phyloP scores from a whole-genome alignment of 2,113 vertebrate species.

The Podilymbus podiceps region DNA sequence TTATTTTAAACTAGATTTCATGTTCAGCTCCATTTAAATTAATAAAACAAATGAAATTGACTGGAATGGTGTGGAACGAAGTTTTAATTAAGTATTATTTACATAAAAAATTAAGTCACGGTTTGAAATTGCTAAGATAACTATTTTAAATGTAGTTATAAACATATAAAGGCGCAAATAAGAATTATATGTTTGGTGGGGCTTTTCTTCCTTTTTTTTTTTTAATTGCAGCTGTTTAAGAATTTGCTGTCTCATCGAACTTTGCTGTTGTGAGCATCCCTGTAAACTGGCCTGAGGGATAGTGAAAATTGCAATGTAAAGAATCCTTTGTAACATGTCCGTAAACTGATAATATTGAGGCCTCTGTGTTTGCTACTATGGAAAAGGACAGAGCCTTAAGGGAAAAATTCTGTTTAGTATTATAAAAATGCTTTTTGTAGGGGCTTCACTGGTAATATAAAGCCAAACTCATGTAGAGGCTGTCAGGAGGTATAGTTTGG shows the following conservation, averaged over 20 bases:
- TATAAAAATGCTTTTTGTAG: not conserved
- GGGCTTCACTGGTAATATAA: not conserved
- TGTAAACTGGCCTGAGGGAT: not conserved
- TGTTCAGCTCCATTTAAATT: not conserved
- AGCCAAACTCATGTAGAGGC: not conserved
- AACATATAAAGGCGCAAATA: not conserved
- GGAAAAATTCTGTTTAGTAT: not conserved
- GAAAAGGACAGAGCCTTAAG: not conserved
- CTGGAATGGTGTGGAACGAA: not conserved
- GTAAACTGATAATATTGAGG: not conserved
- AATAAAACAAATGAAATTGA: not conserved
- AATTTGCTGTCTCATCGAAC: not conserved
- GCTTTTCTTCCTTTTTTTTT: not conserved
- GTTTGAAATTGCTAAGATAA: not conserved
- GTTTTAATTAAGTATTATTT: not conserved
- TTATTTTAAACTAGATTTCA: not conserved
- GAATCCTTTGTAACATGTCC: not conserved
- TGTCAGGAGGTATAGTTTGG: not conserved
- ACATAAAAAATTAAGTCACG: not conserved
- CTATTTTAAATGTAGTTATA: not conserved
- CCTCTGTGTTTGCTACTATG: not conserved
- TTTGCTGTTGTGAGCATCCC: not conserved
- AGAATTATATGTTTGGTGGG: not conserved
- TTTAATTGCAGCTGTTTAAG: not conserved
- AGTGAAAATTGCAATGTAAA: not conserved